Percentiles rank a stretch among this genome's conserved stretches.
phyloP scores from a whole-genome alignment of 1,140 invertebrate genomes.

The Lepidurus packardi region DNA sequence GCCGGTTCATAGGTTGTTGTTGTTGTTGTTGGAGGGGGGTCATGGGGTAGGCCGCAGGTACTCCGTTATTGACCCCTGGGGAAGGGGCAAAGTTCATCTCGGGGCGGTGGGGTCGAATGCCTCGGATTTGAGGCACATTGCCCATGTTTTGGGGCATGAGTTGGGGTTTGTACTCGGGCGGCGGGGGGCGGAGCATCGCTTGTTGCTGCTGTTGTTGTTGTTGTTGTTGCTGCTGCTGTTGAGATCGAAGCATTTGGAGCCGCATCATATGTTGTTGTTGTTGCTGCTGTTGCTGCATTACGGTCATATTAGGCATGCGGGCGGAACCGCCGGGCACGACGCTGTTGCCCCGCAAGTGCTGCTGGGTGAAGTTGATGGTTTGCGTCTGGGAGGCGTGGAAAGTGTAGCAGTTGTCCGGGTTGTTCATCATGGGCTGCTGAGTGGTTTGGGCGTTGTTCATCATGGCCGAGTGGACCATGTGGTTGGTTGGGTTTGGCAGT shows the following conservation, averaged over 20 bases:
- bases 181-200: slow-evolving; percentile 54
- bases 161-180: slow-evolving; percentile 61
- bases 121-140: not conserved
- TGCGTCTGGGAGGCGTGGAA: slow-evolving; percentile 66
- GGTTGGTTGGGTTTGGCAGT: slow-evolving; percentile 22
- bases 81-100: slow-evolving; percentile 16
- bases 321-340: slow-evolving; percentile 16
- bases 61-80: not conserved
- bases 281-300: slow-evolving; percentile 47
- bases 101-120: not conserved
- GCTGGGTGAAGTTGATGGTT: slow-evolving; percentile 76
- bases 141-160: not conserved
- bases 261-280: slow-evolving; percentile 41
- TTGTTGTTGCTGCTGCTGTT: slow-evolving; percentile 38
- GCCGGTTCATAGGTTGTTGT: not conserved
- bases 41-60: not conserved
- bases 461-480: slow-evolving; percentile 16
- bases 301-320: slow-evolving; percentile 36
- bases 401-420: slow-evolving; percentile 48
- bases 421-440: slow-evolving; percentile 48
- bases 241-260: slow-evolving; percentile 31
- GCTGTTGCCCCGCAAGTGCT: slow-evolving; percentile 46
- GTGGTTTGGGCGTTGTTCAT: slow-evolving; percentile 39
- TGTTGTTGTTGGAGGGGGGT: not conserved
- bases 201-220: slow-evolving; percentile 36